Percentiles rank a stretch among this genome's conserved stretches.
phyloP scores from a whole-genome alignment of 2,797 vertebrate species.

The Sorex maritimensis region DNA sequence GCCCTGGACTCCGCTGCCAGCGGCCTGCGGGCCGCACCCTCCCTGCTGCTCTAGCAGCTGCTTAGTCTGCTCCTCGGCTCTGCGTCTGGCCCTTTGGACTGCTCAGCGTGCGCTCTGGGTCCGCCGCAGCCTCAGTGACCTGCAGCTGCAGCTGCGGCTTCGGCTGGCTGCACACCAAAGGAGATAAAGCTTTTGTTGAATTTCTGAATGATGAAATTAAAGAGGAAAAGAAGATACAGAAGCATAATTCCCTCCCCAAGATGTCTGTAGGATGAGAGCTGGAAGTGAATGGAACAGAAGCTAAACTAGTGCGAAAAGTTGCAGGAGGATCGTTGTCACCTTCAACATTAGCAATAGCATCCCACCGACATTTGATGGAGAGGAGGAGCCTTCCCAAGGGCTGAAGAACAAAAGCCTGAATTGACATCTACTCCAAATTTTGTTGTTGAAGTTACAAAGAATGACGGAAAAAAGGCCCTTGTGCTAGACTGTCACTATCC shows the following conservation, averaged over 20 bases:
- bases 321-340: conserved; percentile 94
- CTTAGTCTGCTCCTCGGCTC: conserved; percentile 83
- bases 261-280: conserved; percentile 97
- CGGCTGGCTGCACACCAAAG: conserved; percentile 97
- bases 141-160: conserved; percentile 93
- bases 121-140: conserved; percentile 89
- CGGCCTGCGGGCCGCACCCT: conserved; percentile 74
- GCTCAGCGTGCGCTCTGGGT: conserved; percentile 86
- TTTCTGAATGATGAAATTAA: conserved; percentile 97
- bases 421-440: conserved; percentile 97
- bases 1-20: conserved; percentile 83
- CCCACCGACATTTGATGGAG: conserved; percentile 94
- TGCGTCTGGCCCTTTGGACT: conserved; percentile 85
- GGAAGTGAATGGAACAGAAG: conserved; percentile 95
- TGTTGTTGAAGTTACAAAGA: conserved; percentile 97
- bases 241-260: conserved; percentile 94
- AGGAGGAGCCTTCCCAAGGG: conserved; percentile 93
- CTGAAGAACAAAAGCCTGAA: conserved; percentile 95
- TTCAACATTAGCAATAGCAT: conserved; percentile 99
- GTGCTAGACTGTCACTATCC: conserved; percentile 98
- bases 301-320: conserved; percentile 92
- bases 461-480: conserved; percentile 94
- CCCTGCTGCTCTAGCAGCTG: conserved; percentile 86
- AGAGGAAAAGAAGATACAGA: conserved; percentile 98
- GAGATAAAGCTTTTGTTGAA: conserved; percentile 96